Evolutionary conservation across 2,888 invertebrate species (phyloP).

Genomic region (Lacanobia wlatinum): DNA sequence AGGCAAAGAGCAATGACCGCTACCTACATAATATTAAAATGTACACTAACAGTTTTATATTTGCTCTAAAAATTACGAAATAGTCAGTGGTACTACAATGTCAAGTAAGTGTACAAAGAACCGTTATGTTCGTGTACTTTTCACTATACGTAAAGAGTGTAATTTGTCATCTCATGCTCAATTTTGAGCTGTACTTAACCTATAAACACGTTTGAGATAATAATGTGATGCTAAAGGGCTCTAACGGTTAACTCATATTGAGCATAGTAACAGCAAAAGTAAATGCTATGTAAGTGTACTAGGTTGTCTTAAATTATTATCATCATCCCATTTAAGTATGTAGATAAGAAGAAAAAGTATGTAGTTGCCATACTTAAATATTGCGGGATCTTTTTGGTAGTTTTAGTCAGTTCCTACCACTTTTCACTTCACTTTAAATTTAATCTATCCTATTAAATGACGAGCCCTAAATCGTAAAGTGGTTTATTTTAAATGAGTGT

Average conservation of each 20-base stretch:
- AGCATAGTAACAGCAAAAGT: conserved; percentile 1
- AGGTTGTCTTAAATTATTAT: background rate
- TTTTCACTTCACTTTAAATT: too few relatives aligned
- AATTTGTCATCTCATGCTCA: conserved; percentile 16
- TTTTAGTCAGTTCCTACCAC: too few relatives aligned
- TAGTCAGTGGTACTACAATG: background rate
- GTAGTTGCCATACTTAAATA: too few relatives aligned
- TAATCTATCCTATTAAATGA: too few relatives aligned
- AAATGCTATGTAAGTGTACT: background rate
- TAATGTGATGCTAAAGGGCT: conserved; percentile 19
- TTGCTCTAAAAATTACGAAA: conserved; percentile 1
- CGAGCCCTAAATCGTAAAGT: too few relatives aligned
- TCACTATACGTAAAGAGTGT: background rate
- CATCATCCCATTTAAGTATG: too few relatives aligned
- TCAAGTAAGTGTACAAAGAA: background rate
- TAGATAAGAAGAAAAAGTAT: too few relatives aligned
- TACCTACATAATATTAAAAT: background rate
- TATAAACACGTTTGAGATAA: conserved; percentile 12
- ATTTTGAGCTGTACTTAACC: conserved; percentile 42
- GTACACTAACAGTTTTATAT: background rate
- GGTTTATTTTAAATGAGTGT: too few relatives aligned
- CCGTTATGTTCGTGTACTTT: conserved; percentile 8
- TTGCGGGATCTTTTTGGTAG: too few relatives aligned
- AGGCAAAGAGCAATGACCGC: background rate
- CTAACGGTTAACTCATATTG: conserved; percentile 24